A percentile compares a stretch with the other conserved stretches of the same genome.
Evolutionary conservation across 1,140 invertebrate genomes (phyloP).

Genomic region (Andrena cerasifolii): DNA sequence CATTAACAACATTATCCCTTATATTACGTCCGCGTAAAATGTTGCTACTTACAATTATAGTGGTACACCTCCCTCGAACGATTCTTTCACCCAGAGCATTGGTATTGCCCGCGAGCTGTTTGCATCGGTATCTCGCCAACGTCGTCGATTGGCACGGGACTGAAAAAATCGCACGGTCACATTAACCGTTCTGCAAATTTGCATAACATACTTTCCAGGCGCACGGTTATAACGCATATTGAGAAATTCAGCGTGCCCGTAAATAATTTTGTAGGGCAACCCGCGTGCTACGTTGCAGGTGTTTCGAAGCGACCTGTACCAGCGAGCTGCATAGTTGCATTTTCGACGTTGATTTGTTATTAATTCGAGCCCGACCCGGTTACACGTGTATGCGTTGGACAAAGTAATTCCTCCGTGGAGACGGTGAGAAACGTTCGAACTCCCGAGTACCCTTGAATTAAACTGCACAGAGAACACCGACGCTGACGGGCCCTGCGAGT

Average conservation of each 20-base stretch:
- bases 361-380: background rate
- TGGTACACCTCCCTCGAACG: background rate
- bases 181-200: constrained; percentile 26
- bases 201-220: constrained; percentile 15
- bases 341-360: constrained; percentile 20
- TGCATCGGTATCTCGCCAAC: background rate
- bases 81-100: background rate
- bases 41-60: no score
- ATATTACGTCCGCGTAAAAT: no score
- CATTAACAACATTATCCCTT: no score
- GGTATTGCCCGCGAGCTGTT: background rate
- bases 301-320: background rate
- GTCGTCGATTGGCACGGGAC: background rate
- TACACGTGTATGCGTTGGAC: background rate
- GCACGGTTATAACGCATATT: background rate
- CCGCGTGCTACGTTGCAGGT: background rate
- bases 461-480: constrained; percentile 42
- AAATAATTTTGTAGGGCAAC: constrained; percentile 5
- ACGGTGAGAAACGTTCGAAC: constrained; percentile 41
- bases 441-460: constrained; percentile 59
- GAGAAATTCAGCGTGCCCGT: constrained; percentile 10
- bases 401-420: constrained; percentile 26
- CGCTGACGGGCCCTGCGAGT: constrained; percentile 22
- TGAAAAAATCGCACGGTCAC: constrained; percentile 18
- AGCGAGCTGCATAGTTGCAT: background rate